Conservation (phyloP, 2,888 invertebrate species). For the Dasypolia templi region DNA sequence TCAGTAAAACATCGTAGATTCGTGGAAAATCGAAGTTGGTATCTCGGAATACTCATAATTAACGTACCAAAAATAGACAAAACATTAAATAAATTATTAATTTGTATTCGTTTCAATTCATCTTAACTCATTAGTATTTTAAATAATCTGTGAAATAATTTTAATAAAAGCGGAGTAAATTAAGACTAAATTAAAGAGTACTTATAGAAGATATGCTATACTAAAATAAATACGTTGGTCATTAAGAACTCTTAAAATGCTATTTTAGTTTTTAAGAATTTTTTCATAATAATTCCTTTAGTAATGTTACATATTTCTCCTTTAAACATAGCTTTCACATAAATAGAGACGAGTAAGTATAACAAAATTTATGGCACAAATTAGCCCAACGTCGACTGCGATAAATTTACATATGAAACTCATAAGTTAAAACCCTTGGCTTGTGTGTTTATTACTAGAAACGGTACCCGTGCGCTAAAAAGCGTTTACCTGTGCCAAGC, state of each 20-base stretch:
- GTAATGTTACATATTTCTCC: constrained; percentile 76
- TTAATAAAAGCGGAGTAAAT: neutral
- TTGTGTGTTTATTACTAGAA: constrained; percentile 73
- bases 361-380: constrained; percentile 86
- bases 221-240: neutral
- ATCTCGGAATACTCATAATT: no score
- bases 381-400: constrained; percentile 85
- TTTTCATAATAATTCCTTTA: constrained; percentile 19
- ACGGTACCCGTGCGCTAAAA: constrained; percentile 59
- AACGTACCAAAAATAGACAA: neutral
- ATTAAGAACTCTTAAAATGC: neutral
- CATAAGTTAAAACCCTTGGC: constrained; percentile 84
- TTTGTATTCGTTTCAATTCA: neutral
- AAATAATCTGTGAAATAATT: neutral
- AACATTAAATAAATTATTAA: neutral
- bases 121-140: neutral
- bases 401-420: constrained; percentile 89
- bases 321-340: constrained; percentile 77
- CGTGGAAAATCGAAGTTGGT: no score
- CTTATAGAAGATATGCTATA: neutral
- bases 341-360: constrained; percentile 83
- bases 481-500: constrained; percentile 58
- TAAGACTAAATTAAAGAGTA: neutral
- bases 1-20: neutral
- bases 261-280: neutral